Evolutionary conservation across 2,888 invertebrate genomes (phyloP).

Genomic region (Stenodema calcarata): DNA sequence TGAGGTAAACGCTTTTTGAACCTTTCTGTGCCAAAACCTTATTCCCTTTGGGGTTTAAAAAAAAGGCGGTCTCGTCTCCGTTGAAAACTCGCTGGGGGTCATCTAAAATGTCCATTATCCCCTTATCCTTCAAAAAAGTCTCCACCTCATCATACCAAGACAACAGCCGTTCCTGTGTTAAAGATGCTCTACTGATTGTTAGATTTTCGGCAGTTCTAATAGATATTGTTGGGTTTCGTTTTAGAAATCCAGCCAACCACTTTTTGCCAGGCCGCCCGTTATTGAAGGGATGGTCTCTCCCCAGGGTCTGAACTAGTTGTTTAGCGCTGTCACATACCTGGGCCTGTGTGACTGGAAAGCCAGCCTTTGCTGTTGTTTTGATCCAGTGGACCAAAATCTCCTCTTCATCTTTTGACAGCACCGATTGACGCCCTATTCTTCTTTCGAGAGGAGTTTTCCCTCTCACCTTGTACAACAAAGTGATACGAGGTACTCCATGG

Average conservation of each 20-base stretch:
- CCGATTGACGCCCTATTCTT: no score
- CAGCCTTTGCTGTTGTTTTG: no score
- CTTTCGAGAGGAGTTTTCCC: no score
- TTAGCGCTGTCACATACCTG: constrained; percentile 54
- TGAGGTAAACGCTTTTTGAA: neutral
- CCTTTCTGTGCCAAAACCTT: neutral
- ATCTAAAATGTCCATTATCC: neutral
- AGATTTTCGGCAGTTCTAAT: no score
- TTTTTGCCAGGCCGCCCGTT: no score
- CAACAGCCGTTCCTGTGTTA: neutral
- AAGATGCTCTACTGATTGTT: neutral
- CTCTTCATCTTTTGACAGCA: no score
- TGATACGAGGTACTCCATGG: no score
- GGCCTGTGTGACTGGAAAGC: constrained; percentile 48
- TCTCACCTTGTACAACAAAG: no score
- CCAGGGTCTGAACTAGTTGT: constrained; percentile 47
- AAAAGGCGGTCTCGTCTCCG: neutral
- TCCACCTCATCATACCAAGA: neutral
- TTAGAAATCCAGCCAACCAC: neutral
- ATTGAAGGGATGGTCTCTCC: constrained; percentile 10
- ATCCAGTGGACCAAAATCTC: no score
- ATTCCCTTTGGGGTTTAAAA: neutral
- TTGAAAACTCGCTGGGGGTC: no score
- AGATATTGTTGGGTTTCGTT: neutral
- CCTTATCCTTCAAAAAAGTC: neutral